Base-by-base conservation (phyloP, 2,113 vertebrate genomes). In the Trachemys scripta region DNA sequence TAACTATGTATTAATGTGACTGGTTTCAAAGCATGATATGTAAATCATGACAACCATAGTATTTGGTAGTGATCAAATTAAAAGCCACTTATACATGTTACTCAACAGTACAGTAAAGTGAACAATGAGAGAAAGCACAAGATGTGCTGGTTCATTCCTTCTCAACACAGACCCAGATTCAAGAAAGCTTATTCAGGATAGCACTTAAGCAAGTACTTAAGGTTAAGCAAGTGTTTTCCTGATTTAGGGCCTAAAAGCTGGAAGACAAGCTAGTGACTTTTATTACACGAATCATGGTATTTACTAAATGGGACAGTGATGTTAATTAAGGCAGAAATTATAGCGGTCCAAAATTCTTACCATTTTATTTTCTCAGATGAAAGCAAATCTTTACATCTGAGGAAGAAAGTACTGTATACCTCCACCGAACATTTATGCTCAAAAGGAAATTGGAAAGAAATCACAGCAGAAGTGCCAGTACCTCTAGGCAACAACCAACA, bases 21-120 rank as follows among this genome's bases (percentile, higher is more conserved):
- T 53, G 49, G 65, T 87, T n/a, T 85, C 0, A 0, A 54, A 56
- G 88, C 56, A 45, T 76, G 78, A 56, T 9, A 24, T 82, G 62
- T 90, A 94, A 95, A 90, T 93, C 35, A 42, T 76, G 17, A 88
- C 94, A 93, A 53, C 50, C 62, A 29, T 84, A 93, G 69, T 51
- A 62, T 59, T 50, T 59, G 45, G 22, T 29, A 57, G 12, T 76
- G 65, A 78, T 45, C 42, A 27, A 50, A 45, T 88, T 90, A 79
- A 92, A 86, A 82, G 59, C 35, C 76, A 59, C 47, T 85, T 57
- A 49, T 85, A 12, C 20, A 50, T 57, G 42, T 5, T 85, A 51
- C 51, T 91, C 1, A 3, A 86, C 49, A 83, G 0, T 69, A 80
- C 27, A 72, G 62, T 81, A 85, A 87, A 91, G 25, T 75, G 54